These are phyloP conservation scores for Sebastes oblongus DNA, from an alignment of 2,797 vertebrate genomes.

Conservation along the genomic window DNA sequence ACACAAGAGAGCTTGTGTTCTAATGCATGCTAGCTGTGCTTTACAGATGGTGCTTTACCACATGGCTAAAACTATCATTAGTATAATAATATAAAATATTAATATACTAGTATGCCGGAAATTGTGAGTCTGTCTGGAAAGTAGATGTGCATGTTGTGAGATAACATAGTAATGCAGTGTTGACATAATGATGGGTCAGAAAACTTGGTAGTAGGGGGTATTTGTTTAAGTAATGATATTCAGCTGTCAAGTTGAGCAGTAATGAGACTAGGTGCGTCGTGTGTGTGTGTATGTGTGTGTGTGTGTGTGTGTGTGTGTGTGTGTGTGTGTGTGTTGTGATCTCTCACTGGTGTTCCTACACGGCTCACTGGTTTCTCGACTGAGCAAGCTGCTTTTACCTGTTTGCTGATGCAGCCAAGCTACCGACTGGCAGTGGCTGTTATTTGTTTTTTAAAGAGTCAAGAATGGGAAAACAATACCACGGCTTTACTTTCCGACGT, in stretches of 20 bases:
- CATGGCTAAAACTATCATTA: not conserved
- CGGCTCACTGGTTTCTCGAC: conserved; percentile 45
- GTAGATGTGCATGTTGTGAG: conserved; percentile 8
- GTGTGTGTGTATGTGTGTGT: no score
- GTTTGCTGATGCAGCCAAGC: conserved; percentile 18
- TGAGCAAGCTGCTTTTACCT: conserved; percentile 44
- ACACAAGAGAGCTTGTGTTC: not conserved
- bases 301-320: not conserved
- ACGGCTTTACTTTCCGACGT: not conserved
- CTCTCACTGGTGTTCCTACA: conserved; percentile 30
- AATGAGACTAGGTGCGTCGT: conserved; percentile 25
- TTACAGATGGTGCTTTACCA: not conserved
- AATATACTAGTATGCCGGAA: not conserved
- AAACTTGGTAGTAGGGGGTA: not conserved
- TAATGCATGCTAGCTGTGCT: not conserved
- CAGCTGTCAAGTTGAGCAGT: conserved; percentile 38
- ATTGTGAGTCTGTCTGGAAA: not conserved
- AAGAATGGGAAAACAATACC: not conserved
- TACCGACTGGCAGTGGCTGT: not conserved
- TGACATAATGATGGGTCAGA: conserved; percentile 19
- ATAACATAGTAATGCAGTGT: not conserved
- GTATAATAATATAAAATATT: not conserved
- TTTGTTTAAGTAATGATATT: conserved; percentile 9
- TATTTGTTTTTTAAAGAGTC: not conserved
- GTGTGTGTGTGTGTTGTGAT: not conserved